Base-by-base conservation (phyloP, 2,797 vertebrate species). In the Sebastes wilsoni region DNA sequence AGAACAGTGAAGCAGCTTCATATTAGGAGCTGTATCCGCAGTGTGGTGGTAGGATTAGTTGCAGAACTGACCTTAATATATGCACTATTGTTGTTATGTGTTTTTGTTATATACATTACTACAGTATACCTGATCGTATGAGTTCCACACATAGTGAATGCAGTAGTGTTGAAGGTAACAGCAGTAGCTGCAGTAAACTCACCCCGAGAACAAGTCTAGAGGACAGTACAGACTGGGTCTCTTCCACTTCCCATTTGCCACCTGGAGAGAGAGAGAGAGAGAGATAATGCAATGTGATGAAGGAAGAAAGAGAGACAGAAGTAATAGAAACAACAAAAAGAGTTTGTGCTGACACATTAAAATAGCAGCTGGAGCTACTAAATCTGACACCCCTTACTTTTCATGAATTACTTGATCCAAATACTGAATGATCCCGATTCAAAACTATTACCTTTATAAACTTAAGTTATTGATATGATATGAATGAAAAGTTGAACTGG, bases 131-230 rank as follows among this genome's bases (percentile, higher is more conserved):
- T 32, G 30, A 25, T 54, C 3, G 7, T 22, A 9, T 2, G 6
- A 58, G 20, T 32, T 56, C 4, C 38, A 30, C 49, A 23, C 23
- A 22, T 14, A 27, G 46, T 42, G 23, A 36, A 46, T 12, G 32
- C 9, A 56, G 20, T 3, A 20, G 32, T 54, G 49, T 28, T 22
- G 32, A 23, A 30, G 5, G 32, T 59, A 52, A 14, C 14, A 34
- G 32, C 8, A 56, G 25, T 16, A 10, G 4, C 2, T 66, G n/a
- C 36, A n/a, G 60, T 52, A 5, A 25, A 64, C 92, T 97, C 87
- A 99, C 98, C 98, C 98, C 88, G 98, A 99, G 96, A 99, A 99
- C 87, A 99, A 96, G 93, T 99, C 98, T 2, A 99, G 93, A 0
- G 98, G 98, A 88, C 98, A 99, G 72, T 99, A 99, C 93, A 96